Percentiles rank a stretch among this genome's conserved stretches.
phyloP scores from a whole-genome alignment of 2,797 vertebrate species.

The Phylloscopus collybita region DNA sequence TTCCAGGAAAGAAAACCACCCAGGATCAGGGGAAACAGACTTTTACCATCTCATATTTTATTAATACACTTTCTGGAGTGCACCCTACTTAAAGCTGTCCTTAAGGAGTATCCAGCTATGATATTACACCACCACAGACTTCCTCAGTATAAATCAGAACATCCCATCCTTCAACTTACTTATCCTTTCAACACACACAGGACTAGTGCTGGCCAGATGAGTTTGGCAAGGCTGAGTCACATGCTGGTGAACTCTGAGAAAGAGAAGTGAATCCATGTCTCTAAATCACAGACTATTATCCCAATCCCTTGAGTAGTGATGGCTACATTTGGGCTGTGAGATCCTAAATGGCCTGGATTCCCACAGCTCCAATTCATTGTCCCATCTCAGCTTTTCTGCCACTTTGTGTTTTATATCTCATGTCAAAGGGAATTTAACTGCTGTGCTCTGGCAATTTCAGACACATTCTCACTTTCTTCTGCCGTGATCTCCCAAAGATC shows the following conservation, averaged over 20 bases:
- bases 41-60: conserved; percentile 50
- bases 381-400: not conserved
- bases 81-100: conserved; percentile 3
- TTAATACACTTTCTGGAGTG: conserved; percentile 21
- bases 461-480: not conserved
- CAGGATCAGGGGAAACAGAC: conserved; percentile 23
- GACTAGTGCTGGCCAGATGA: not conserved
- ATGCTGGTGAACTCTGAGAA: not conserved
- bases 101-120: conserved; percentile 6
- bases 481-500: not conserved
- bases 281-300: not conserved
- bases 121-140: not conserved
- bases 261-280: not conserved
- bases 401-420: not conserved
- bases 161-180: not conserved
- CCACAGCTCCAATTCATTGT: not conserved
- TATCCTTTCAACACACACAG: not conserved
- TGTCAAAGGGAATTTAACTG: not conserved
- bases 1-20: conserved; percentile 58
- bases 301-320: not conserved
- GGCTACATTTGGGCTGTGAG: not conserved
- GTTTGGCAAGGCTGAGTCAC: not conserved
- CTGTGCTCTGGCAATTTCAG: not conserved
- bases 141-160: conserved; percentile 18
- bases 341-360: not conserved